These are phyloP conservation scores for Onthophagus taurus DNA, from an alignment of 1,140 invertebrate species.

Conservation along the genomic window DNA sequence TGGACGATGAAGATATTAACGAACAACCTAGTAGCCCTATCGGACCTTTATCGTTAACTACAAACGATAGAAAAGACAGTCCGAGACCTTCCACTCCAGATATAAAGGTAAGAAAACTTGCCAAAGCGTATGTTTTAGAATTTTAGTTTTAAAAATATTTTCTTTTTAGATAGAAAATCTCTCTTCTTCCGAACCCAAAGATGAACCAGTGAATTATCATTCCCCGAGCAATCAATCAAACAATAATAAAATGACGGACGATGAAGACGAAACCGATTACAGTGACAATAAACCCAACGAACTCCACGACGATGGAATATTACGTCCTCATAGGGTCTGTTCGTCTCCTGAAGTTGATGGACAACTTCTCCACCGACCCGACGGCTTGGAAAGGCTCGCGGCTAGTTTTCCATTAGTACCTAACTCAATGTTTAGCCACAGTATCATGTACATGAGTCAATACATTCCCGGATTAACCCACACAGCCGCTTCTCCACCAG, in stretches of 20 bases:
- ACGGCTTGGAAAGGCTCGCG: constrained; percentile 42
- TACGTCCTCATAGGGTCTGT: constrained; percentile 25
- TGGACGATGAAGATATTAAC: constrained; percentile 48
- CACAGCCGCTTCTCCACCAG: constrained; percentile 40
- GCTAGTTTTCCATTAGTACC: constrained; percentile 67
- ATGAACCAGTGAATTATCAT: constrained; percentile 44
- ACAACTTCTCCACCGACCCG: constrained; percentile 28
- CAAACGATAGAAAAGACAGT: constrained; percentile 36
- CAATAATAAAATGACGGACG: constrained; percentile 36
- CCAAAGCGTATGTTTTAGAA: background rate
- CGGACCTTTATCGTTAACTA: constrained; percentile 57
- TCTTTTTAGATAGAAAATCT: background rate
- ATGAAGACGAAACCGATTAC: constrained; percentile 27
- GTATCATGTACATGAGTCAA: constrained; percentile 86
- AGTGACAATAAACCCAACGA: constrained; percentile 7
- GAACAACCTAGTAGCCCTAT: constrained; percentile 50
- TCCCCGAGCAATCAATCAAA: constrained; percentile 38
- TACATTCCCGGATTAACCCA: constrained; percentile 58
- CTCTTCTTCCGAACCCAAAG: constrained; percentile 29
- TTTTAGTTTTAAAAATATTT: background rate
- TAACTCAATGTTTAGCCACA: constrained; percentile 73
- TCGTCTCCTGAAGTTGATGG: constrained; percentile 34
- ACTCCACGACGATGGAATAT: constrained; percentile 3
- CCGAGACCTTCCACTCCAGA: constrained; percentile 30
- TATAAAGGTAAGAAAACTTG: constrained; percentile 31